phyloP scores from a whole-genome alignment of 2,888 invertebrate species.

The Microctonus aethiopoides region DNA sequence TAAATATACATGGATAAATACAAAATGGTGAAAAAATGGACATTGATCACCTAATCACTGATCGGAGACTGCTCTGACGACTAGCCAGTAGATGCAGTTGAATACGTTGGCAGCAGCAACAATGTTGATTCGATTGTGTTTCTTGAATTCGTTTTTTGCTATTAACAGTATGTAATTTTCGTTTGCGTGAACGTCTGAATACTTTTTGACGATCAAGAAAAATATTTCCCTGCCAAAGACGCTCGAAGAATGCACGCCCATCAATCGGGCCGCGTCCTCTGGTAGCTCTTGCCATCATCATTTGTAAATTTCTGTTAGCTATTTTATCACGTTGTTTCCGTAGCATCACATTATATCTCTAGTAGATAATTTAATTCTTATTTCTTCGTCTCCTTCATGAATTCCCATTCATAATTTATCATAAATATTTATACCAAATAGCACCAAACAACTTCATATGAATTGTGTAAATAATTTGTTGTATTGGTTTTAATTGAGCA shows the following conservation, averaged over 20 bases:
- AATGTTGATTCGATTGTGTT: slow-evolving; percentile 51
- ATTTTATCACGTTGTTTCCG: too few relatives aligned
- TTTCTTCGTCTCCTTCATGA: too few relatives aligned
- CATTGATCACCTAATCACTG: slow-evolving; percentile 61
- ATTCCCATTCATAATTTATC: too few relatives aligned
- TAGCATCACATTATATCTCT: too few relatives aligned
- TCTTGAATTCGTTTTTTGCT: slow-evolving; percentile 49
- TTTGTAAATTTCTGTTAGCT: too few relatives aligned
- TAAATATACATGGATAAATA: neutral
- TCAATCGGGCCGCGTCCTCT: slow-evolving; percentile 69
- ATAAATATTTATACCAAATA: neutral
- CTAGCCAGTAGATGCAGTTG: slow-evolving; percentile 62
- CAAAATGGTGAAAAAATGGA: slow-evolving; percentile 18
- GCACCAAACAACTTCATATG: neutral
- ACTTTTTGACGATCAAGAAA: slow-evolving; percentile 60
- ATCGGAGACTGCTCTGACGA: slow-evolving; percentile 59
- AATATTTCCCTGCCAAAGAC: slow-evolving; percentile 78
- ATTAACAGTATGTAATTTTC: slow-evolving; percentile 56
- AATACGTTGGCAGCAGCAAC: slow-evolving; percentile 63
- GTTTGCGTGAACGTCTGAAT: slow-evolving; percentile 57
- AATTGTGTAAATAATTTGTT: slow-evolving; percentile 8
- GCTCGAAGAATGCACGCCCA: slow-evolving; percentile 77
- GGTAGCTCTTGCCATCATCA: slow-evolving; percentile 61
- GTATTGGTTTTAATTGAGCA: neutral
- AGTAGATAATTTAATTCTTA: too few relatives aligned